Evolutionary conservation across 2,888 invertebrate genomes (phyloP).

Genomic region (Cepaea hortensis): DNA sequence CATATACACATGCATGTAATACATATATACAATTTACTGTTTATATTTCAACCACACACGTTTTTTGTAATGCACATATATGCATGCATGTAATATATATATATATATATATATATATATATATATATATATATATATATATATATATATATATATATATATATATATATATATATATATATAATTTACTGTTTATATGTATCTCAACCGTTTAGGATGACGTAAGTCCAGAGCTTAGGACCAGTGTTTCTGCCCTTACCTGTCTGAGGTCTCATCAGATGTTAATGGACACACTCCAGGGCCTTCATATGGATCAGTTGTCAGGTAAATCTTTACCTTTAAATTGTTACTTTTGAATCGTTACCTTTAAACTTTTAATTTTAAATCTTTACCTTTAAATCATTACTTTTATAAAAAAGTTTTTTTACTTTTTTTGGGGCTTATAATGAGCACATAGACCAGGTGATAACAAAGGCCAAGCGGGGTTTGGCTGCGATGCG

Average conservation of each 20-base stretch:
- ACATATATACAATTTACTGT: no score
- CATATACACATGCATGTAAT: background rate
- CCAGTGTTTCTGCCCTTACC: constrained; percentile 29
- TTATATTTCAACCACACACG: no score
- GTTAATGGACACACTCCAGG: constrained; percentile 25
- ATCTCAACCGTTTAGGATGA: background rate
- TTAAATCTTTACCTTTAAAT: no score
- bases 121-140: background rate
- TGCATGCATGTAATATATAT: no score
- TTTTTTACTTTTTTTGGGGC: no score
- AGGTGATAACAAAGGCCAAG: no score
- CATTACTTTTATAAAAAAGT: no score
- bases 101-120: background rate
- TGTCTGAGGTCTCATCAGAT: constrained; percentile 43
- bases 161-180: background rate
- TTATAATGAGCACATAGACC: no score
- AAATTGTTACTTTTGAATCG: background rate
- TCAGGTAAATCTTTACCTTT: constrained; percentile 38
- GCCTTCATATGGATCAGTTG: constrained; percentile 32
- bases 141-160: background rate
- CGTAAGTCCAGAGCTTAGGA: constrained; percentile 42
- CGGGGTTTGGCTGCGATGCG: no score
- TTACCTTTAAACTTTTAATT: background rate
- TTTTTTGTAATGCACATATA: no score
- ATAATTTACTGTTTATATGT: no score